A percentile compares a stretch with the other conserved stretches of the same genome.
These are phyloP conservation scores for Siderastrea radians DNA, from an alignment of 92 coral and sea anemone genomes.

Conservation along the genomic window DNA sequence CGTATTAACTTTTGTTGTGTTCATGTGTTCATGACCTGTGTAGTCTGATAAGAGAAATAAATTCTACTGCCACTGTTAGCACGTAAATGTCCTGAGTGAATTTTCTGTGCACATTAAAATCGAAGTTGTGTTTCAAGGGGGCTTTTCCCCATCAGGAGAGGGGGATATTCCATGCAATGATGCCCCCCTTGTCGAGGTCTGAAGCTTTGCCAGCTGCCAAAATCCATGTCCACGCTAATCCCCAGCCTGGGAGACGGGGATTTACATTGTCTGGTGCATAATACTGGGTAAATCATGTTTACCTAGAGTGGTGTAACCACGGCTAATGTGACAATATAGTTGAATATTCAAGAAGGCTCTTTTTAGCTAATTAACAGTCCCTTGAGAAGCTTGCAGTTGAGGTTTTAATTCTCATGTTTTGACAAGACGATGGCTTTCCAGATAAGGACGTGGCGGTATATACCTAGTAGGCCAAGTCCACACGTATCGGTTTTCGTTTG, in stretches of 20 bases:
- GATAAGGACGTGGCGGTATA: too few relatives aligned
- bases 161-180: constrained; percentile 19
- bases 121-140: background rate
- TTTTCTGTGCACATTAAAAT: constrained; percentile 6
- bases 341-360: too few relatives aligned
- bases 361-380: too few relatives aligned
- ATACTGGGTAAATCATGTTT: background rate
- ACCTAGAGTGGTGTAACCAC: too few relatives aligned
- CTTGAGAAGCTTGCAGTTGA: too few relatives aligned
- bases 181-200: constrained; percentile 12
- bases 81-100: constrained; percentile 11
- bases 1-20: constrained; percentile 16
- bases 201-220: background rate
- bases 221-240: background rate
- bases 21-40: background rate
- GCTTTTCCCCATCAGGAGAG: background rate
- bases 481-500: too few relatives aligned
- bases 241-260: too few relatives aligned
- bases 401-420: too few relatives aligned
- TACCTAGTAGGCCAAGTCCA: too few relatives aligned
- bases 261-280: background rate
- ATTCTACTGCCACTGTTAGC: constrained; percentile 16
- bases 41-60: background rate
- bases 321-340: too few relatives aligned
- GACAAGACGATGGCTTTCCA: too few relatives aligned